Evolutionary conservation across 2,113 vertebrate species (phyloP), one percentile per base, ranked within the genome.

Genomic region (Numenius arquata): DNA sequence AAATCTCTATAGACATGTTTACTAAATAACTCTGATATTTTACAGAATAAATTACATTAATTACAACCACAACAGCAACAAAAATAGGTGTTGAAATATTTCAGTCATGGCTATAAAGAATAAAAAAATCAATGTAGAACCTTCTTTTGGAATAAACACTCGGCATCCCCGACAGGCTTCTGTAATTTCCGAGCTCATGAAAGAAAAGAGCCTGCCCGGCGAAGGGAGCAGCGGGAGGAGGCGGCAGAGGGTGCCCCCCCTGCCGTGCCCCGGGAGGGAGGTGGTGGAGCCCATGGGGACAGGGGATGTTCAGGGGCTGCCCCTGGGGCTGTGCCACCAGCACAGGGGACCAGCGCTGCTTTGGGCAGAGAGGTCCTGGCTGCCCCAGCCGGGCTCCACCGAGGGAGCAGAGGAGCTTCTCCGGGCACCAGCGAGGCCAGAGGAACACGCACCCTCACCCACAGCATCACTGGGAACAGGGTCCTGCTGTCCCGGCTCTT

Each of bases 1-100:
- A 93, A 96, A 91, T 90, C 87, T 77, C 80, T 77, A n/a, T 6
- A 62, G 73, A 63, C 47, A 6, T 34, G 72, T 89, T 95, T 86
- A 78, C 72, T 84, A 62, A 67, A 81, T 43, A 85, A 71, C 67
- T 86, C 73, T 70, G 63, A 41, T 88, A 80, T 65, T 85, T 90
- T 68, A 86, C 55, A 50, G 61, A 79, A 75, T 41, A 74, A 88
- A 80, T 83, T 53, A 62, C 41, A 62, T 65, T 82, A 81, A 90
- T 89, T 94, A 89, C 66, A 87, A 86, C 40, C 15, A 66, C 34
- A 68, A 67, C n/a, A 87, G 41, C 50, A 62, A 83, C 15, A 93
- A 82, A 85, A 65, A 65, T 40, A 65, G 53, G 34, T 77, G 78
- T 32, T n/a, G 32, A 88, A 92, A 73, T 17, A 12, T 74, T 67